phyloP scores from a whole-genome alignment of 2,888 invertebrate species.

The Petrolisthes cinctipes region DNA sequence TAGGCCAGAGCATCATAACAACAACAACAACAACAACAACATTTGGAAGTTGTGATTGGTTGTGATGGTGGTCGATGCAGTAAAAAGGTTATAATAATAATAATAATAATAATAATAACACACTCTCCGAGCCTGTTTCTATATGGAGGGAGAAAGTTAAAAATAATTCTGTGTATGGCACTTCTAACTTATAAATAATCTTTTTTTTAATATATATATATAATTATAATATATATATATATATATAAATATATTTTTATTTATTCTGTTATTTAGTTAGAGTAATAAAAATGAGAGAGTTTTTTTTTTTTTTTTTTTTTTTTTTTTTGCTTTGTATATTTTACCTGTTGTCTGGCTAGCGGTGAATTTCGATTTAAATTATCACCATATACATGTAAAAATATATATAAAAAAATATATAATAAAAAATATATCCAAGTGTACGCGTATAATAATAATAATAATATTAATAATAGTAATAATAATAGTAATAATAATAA shows the following conservation, averaged over 20 bases:
- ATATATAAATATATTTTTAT: too few species aligned
- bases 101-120: too few species aligned
- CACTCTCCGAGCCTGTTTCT: conserved; percentile 64
- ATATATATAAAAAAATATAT: neutral
- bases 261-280: too few species aligned
- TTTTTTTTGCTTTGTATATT: conserved; percentile 53
- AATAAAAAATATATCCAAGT: neutral
- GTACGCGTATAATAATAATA: neutral
- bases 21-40: too few species aligned
- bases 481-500: conserved; percentile 8
- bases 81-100: too few species aligned
- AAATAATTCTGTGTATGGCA: conserved; percentile 64
- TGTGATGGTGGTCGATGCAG: too few species aligned
- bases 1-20: conserved; percentile 39
- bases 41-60: too few species aligned
- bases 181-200: too few species aligned
- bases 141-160: conserved; percentile 61
- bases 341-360: conserved; percentile 65
- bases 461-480: neutral
- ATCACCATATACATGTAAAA: neutral
- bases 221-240: too few species aligned
- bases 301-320: too few species aligned
- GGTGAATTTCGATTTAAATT: conserved; percentile 27
- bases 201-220: too few species aligned
- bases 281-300: too few species aligned